Evolutionary conservation across 1,140 invertebrate species (phyloP).

Genomic region (Pogonomyrmex californicus): DNA sequence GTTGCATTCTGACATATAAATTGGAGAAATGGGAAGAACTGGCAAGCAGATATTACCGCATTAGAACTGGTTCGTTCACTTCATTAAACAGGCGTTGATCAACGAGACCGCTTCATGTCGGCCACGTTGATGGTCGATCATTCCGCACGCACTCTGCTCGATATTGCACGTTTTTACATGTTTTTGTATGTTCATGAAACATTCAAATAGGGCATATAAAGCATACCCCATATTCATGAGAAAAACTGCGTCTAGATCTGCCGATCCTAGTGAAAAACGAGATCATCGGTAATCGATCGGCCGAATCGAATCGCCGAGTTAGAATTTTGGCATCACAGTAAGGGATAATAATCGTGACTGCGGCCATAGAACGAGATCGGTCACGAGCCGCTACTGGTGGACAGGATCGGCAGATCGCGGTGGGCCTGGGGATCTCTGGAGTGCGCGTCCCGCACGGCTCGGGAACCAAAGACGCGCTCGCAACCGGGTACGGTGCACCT

Average conservation of each 20-base stretch:
- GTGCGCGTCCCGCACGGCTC: slow-evolving; percentile 88
- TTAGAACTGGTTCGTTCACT: slow-evolving; percentile 24
- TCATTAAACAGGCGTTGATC: slow-evolving; percentile 1
- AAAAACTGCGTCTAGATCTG: slow-evolving; percentile 12
- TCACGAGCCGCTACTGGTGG: slow-evolving; percentile 84
- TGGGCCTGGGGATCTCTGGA: slow-evolving; percentile 86
- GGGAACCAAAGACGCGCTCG: slow-evolving; percentile 88
- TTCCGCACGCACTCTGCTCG: slow-evolving; percentile 51
- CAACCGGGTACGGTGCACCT: slow-evolving; percentile 89
- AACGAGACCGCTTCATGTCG: slow-evolving; percentile 20
- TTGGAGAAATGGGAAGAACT: slow-evolving; percentile 52
- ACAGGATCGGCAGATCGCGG: slow-evolving; percentile 81
- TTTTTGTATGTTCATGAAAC: slow-evolving; percentile 29
- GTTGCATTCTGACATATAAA: slow-evolving; percentile 46
- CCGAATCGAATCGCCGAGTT: slow-evolving; percentile 53
- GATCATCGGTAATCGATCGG: slow-evolving; percentile 65
- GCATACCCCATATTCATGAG: not conserved
- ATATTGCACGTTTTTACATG: slow-evolving; percentile 79
- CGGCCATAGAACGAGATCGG: slow-evolving; percentile 79
- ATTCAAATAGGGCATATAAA: not conserved
- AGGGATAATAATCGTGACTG: slow-evolving; percentile 79
- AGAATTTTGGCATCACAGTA: slow-evolving; percentile 85
- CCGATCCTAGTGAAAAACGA: slow-evolving; percentile 57
- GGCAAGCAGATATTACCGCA: slow-evolving; percentile 46
- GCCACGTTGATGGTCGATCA: slow-evolving; percentile 16